Evolutionary conservation across 2,888 invertebrate species (phyloP).

Genomic region (Latheticus oryzae): DNA sequence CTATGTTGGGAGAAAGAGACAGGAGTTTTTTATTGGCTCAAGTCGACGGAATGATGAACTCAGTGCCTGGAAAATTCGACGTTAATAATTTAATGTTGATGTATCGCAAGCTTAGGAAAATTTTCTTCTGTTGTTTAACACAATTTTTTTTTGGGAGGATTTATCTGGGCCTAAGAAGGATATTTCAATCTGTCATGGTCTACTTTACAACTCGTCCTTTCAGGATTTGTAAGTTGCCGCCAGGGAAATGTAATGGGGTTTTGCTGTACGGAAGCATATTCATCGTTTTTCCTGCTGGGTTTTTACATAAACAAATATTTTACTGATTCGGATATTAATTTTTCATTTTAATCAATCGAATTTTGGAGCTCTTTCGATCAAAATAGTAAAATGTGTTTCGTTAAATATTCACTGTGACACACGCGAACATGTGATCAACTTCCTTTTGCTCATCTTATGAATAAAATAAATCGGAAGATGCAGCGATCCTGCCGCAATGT

Average conservation of each 20-base stretch:
- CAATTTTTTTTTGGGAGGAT: no score
- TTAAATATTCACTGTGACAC: no score
- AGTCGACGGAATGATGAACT: conserved; percentile 29
- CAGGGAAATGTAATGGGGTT: conserved; percentile 57
- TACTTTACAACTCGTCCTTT: conserved; percentile 58
- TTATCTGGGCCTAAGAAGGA: no score
- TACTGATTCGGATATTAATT: no score
- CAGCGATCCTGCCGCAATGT: conserved; percentile 21
- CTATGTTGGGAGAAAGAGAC: no score
- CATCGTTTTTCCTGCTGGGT: conserved; percentile 38
- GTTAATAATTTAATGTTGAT: conserved; percentile 47
- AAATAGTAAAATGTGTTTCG: no score
- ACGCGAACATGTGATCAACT: conserved; percentile 39
- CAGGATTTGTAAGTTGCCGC: conserved; percentile 59
- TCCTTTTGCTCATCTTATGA: conserved; percentile 34
- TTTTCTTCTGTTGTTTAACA: no score
- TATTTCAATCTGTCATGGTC: conserved; percentile 58
- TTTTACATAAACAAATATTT: no score
- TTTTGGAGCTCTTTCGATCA: no score
- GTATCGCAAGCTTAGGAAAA: no score
- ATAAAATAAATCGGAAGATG: conserved; percentile 25
- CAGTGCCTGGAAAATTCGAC: conserved; percentile 39
- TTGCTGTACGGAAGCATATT: conserved; percentile 45
- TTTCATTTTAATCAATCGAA: no score
- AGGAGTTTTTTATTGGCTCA: no score